phyloP scores from a whole-genome alignment of 2,797 vertebrate species.

The Rhinichthys osculus region DNA sequence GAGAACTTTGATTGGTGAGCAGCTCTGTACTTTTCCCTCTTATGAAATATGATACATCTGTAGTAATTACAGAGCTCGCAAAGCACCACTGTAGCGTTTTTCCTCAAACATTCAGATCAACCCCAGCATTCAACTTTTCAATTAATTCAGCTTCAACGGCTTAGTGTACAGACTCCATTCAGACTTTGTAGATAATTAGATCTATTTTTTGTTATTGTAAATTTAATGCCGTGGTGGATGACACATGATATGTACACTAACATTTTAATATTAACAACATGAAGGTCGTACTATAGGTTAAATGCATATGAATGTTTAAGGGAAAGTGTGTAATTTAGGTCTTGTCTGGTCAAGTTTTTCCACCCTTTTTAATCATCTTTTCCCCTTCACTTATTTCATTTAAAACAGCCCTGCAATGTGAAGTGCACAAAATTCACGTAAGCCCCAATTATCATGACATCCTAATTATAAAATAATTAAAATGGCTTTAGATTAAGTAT shows the following conservation, averaged over 20 bases:
- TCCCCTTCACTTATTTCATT: background rate
- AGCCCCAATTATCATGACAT: background rate
- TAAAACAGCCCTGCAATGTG: background rate
- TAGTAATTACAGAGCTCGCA: constrained; percentile 27
- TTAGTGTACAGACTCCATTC: constrained; percentile 1
- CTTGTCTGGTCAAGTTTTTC: background rate
- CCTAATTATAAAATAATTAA: background rate
- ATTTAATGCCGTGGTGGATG: background rate
- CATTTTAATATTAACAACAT: background rate
- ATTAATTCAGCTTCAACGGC: constrained; percentile 13
- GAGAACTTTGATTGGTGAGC: constrained; percentile 46
- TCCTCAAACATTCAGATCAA: constrained; percentile 17
- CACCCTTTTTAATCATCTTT: background rate
- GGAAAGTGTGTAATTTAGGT: no score
- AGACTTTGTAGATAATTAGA: background rate
- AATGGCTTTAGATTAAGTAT: background rate
- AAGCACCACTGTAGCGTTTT: background rate
- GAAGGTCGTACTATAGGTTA: background rate
- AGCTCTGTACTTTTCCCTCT: constrained; percentile 45
- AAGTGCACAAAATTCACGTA: background rate
- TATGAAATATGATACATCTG: constrained; percentile 41
- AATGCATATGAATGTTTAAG: background rate
- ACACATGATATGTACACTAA: background rate
- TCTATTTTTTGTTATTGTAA: background rate
- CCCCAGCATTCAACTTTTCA: background rate